Percentiles rank a stretch among this genome's conserved stretches.
Evolutionary conservation across 2,888 invertebrate species (phyloP).

Genomic region (Alloplasta piceator): DNA sequence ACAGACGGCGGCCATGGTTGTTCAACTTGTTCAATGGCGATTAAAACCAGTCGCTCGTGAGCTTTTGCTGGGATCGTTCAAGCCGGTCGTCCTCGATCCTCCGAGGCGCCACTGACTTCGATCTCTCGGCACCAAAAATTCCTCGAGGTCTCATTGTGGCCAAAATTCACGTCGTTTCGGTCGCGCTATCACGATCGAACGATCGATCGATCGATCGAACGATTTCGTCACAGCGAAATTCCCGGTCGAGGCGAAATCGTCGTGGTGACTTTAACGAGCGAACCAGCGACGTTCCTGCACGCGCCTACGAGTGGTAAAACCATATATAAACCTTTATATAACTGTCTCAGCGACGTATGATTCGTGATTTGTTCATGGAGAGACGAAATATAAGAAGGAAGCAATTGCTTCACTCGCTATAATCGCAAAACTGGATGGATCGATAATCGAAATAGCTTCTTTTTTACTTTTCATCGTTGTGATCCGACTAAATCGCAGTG

Average conservation of each 20-base stretch:
- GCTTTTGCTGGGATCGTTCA: conserved; percentile 56
- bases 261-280: conserved; percentile 57
- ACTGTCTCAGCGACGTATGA: conserved; percentile 14
- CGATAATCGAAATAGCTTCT: too few relatives aligned
- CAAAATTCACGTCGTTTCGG: neutral
- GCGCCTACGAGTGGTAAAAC: conserved; percentile 25
- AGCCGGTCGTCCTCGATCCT: conserved; percentile 45
- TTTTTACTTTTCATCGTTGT: neutral
- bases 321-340: conserved; percentile 18
- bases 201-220: neutral
- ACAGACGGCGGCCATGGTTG: conserved; percentile 51
- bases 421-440: too few relatives aligned
- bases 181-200: neutral
- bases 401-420: neutral
- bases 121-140: neutral
- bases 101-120: neutral
- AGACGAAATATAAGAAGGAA: neutral
- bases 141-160: conserved; percentile 5
- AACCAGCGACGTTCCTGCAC: conserved; percentile 40
- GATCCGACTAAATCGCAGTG: neutral
- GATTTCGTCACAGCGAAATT: neutral
- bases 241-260: neutral
- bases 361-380: conserved; percentile 14
- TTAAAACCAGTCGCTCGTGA: conserved; percentile 55
- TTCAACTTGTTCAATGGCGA: conserved; percentile 53